Conservation (phyloP, 1,140 invertebrate genomes). For the Mactra quadrangularis region DNA sequence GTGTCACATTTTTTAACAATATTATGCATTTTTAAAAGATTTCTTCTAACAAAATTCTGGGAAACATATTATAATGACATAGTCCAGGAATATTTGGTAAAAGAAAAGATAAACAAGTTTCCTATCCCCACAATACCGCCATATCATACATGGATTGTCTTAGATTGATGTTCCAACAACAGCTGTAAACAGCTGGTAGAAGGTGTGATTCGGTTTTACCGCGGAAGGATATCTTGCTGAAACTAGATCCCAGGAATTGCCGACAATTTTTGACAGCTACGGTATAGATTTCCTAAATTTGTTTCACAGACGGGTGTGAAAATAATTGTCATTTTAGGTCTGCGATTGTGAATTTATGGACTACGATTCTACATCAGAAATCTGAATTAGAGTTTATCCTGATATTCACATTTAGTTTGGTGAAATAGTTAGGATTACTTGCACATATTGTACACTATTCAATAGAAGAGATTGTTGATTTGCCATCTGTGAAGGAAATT, state of each 20-base stretch:
- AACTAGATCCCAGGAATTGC: conserved; percentile 54
- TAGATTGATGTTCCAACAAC: conserved; percentile 6
- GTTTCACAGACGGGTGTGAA: conserved; percentile 59
- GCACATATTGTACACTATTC: conserved; percentile 21
- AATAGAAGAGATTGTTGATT: conserved; percentile 21
- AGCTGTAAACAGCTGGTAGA: conserved; percentile 36
- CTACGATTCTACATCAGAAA: conserved; percentile 5
- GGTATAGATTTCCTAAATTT: conserved; percentile 51
- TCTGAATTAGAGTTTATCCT: conserved; percentile 12
- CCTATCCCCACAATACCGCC: background rate
- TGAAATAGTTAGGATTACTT: conserved; percentile 51
- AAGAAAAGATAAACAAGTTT: conserved; percentile 7
- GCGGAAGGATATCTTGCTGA: conserved; percentile 53
- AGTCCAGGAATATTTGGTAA: background rate
- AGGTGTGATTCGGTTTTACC: conserved; percentile 33
- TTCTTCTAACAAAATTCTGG: too few relatives aligned
- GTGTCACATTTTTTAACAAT: too few relatives aligned
- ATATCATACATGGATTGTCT: conserved; percentile 3
- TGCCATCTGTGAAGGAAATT: conserved; percentile 32
- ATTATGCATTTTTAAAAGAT: too few relatives aligned
- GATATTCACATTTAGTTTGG: conserved; percentile 50
- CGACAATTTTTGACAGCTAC: conserved; percentile 53
- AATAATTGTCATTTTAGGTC: conserved; percentile 45
- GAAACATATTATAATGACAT: background rate
- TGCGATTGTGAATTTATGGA: conserved; percentile 52